phyloP scores from a whole-genome alignment of 2,888 invertebrate species.

The Callinectes sapidus region DNA sequence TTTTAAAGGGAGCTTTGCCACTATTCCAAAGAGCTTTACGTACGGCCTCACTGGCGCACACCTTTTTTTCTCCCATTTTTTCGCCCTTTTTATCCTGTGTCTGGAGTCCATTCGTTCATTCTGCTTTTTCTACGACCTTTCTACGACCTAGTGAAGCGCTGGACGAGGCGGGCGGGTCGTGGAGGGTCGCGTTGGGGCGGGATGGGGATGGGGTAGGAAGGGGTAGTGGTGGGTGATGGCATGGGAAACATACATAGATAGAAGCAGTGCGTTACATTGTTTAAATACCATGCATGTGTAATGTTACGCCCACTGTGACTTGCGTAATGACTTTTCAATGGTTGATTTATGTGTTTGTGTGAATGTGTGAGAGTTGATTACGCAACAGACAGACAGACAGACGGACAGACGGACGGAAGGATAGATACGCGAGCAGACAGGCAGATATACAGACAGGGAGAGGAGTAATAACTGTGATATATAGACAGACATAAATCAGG shows the following conservation, averaged over 20 bases:
- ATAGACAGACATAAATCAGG: background rate
- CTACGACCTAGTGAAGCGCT: background rate
- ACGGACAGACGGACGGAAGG: background rate
- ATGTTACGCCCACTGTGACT: background rate
- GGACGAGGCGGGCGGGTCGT: background rate
- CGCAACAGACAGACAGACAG: background rate
- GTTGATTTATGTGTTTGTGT: background rate
- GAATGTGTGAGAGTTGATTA: background rate
- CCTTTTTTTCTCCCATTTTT: background rate
- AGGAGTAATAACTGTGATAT: background rate
- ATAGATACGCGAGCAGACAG: background rate
- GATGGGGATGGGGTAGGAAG: background rate
- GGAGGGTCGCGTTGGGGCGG: background rate
- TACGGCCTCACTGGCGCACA: background rate
- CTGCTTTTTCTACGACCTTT: background rate
- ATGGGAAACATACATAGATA: background rate
- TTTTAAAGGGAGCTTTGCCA: background rate
- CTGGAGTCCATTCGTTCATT: background rate
- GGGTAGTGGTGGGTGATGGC: background rate
- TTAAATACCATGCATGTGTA: background rate
- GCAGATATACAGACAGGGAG: background rate
- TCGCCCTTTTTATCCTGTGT: background rate
- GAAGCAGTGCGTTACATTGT: background rate
- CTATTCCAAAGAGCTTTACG: background rate
- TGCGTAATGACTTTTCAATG: background rate